Base-by-base conservation (phyloP, 2,888 invertebrate genomes). In the Blastobasis adustella region DNA sequence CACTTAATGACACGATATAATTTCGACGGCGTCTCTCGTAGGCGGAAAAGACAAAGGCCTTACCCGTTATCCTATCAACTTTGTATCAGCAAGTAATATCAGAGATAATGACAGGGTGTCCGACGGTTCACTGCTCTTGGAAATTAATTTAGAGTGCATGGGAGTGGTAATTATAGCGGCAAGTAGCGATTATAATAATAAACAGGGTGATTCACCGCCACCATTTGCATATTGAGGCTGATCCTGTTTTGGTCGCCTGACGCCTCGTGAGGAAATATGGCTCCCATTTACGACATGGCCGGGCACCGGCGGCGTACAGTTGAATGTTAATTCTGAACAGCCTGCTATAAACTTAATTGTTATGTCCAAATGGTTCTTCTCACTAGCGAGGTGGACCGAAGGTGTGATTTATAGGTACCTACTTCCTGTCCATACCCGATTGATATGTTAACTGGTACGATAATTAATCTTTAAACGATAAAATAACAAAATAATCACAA, bases 71-170 rank as follows among this genome's bases (percentile, higher is more conserved):
- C 66, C 67, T 69, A 74, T 75, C 77, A 59, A 58, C 55, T 72
- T 71, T 66, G 67, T 75, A 77, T 74, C 77, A 73, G 67, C 62
- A 55, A 68, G 71, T 66, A 73, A 75, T 79, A 79, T 77, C 71
- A 71, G 70, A 73, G 66, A 72, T 81, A 79, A 80, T 77, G 67
- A 71, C 60, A 57, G 66, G 66, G 65, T 69, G 75, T 73, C 66
- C 59, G 67, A 59, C 67, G 72, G 72, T 74, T 72, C 76, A 73
- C 65, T 76, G 74, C 75, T 72, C 76, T 77, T 69, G 71, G 72
- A 74, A 81, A 85, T 84, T 82, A 83, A 85, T 83, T 84, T 81
- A 79, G 80, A 83, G 76, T 82, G 79, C 77, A 79, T 79, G 73
- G 77, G 77, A 78, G 76, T 69, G 71, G 76, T 76, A 78, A 79